Base-by-base conservation (phyloP, 1,140 invertebrate species). In the Hyles euphorbiae region DNA sequence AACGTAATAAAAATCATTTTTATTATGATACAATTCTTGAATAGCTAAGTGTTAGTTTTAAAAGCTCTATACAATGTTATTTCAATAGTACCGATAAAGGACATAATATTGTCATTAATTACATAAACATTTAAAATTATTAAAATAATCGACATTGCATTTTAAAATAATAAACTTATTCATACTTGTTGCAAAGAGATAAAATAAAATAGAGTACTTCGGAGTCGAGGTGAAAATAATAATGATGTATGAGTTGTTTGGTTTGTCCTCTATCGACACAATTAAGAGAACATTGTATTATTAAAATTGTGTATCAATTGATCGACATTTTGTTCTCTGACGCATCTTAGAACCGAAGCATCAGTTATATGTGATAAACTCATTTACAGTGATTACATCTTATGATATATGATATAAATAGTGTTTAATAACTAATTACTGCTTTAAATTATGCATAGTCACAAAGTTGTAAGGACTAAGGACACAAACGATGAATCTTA, bases 231-330 rank as follows among this genome's bases (percentile, higher is more conserved):
- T 22, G 22, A 22, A 22, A 22, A 22, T 22, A 22, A 22, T 22
- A 22, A 40, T 40, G 1, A 40, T 40, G 5, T 40, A 5, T 5
- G 8, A 40, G 4, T 40, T 40, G 36, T 40, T 40, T 40, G 5
- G 36, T 40, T 8, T 40, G 36, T 8, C 36, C 36, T 40, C 8
- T 40, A 40, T 40, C 36, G 36, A 40, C 8, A 40, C 36, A 40
- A 5, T 40, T 40, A 49, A 74, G 36, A 40, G 36, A 40, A 40
- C 36, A 40, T 40, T 40, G 36, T 40, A 40, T 40, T 79, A 83
- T 84, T 83, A 81, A 72, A 84, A 87, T 87, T 84, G 83, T 87
- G 81, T 84, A 85, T 83, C 65, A 82, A 87, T 77, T 60, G 63
- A 74, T 75, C 59, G 72, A 78, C 64, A 61, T 59, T 22, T 49